Percentiles rank a stretch among this genome's conserved stretches.
Conservation (phyloP, 1,140 invertebrate genomes). For the Caenorhabditis elegans region DNA sequence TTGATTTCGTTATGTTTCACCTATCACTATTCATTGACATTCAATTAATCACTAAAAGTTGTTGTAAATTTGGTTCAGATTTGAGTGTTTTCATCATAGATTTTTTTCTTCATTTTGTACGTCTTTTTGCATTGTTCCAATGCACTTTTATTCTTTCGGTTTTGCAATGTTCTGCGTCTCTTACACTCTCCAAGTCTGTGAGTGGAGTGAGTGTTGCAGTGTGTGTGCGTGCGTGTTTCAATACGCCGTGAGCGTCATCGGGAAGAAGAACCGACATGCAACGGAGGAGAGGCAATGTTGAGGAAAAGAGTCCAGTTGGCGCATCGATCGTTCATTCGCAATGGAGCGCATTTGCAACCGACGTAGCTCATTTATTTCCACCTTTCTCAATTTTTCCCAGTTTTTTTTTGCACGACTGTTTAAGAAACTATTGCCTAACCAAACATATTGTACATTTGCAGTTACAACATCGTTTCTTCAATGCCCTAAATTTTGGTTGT, state of each 20-base stretch:
- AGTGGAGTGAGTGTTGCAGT: background rate
- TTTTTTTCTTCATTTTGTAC: too few relatives aligned
- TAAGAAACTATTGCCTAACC: background rate
- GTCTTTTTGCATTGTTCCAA: background rate
- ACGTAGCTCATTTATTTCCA: background rate
- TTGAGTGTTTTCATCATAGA: too few relatives aligned
- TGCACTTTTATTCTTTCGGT: background rate
- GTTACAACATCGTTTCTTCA: background rate
- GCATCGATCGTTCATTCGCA: background rate
- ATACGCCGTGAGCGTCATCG: too few relatives aligned
- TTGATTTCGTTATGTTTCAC: too few relatives aligned
- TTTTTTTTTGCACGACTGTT: background rate
- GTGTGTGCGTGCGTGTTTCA: background rate
- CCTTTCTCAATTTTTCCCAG: background rate
- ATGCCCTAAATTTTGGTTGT: background rate
- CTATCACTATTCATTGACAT: too few relatives aligned
- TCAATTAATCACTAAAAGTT: too few relatives aligned
- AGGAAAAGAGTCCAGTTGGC: slow-evolving; percentile 1
- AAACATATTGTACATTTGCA: too few relatives aligned
- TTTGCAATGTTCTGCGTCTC: background rate
- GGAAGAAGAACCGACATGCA: background rate
- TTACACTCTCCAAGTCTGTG: background rate
- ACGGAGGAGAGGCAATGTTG: background rate
- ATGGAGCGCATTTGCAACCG: background rate
- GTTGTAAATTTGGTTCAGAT: too few relatives aligned